Percentiles rank a stretch among this genome's conserved stretches.
These are phyloP conservation scores for Macropodus opercularis DNA, from an alignment of 2,797 vertebrate species.

Conservation along the genomic window DNA sequence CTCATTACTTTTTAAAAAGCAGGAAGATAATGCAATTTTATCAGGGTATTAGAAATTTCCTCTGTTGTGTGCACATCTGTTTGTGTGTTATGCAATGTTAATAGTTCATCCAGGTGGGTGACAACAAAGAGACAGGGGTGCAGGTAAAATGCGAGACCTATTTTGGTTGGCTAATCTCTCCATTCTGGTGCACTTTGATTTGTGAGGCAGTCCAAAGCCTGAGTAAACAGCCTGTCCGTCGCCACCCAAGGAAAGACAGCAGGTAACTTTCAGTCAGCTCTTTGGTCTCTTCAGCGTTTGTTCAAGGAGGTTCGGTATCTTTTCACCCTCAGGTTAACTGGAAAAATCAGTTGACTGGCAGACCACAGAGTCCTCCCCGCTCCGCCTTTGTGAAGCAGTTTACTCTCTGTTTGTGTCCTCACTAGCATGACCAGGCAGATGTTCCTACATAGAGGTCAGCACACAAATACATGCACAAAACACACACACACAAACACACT, in stretches of 20 bases:
- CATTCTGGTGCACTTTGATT: conserved; percentile 80
- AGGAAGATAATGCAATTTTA: conserved; percentile 58
- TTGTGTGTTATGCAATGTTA: conserved; percentile 49
- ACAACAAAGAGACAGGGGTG: conserved; percentile 72
- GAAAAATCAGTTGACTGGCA: conserved; percentile 55
- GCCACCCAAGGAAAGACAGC: conserved; percentile 62
- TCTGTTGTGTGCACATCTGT: conserved; percentile 35
- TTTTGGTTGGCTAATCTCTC: conserved; percentile 72
- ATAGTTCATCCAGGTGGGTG: conserved; percentile 78
- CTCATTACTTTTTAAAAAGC: conserved; percentile 29
- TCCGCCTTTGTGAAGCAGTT: conserved; percentile 62
- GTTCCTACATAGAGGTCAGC: conserved; percentile 63
- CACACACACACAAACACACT: too few species aligned
- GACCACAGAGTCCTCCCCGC: conserved; percentile 49
- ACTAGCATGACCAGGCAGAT: conserved; percentile 69
- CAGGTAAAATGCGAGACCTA: conserved; percentile 71
- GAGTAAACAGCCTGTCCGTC: conserved; percentile 61
- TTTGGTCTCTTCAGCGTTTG: conserved; percentile 67
- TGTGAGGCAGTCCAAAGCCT: conserved; percentile 73
- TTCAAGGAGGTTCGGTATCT: conserved; percentile 65
- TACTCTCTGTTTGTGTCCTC: conserved; percentile 64
- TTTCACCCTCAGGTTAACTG: conserved; percentile 60
- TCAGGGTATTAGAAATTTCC: conserved; percentile 50
- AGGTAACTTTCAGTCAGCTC: conserved; percentile 58
- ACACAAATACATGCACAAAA: conserved; percentile 25